These are phyloP conservation scores for Okamejei kenojei DNA, from an alignment of 2,797 vertebrate genomes.

Conservation along the genomic window DNA sequence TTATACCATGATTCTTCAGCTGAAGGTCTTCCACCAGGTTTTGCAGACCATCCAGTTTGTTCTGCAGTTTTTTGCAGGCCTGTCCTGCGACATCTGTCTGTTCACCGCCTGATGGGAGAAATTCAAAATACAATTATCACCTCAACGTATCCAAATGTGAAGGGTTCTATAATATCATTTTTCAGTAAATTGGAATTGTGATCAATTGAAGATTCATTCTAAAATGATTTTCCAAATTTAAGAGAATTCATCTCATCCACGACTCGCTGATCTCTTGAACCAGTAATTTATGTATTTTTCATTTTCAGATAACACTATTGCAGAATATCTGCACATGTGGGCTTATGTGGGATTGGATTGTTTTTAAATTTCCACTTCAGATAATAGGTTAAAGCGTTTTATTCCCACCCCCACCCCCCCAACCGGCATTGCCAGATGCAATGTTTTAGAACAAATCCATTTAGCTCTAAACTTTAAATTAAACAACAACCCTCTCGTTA, in stretches of 20 bases:
- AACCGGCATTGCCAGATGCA: too few species aligned
- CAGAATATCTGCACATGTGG: neutral
- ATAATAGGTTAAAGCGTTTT: too few species aligned
- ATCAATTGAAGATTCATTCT: neutral
- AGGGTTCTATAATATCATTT: neutral
- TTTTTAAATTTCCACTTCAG: too few species aligned
- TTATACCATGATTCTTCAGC: constrained; percentile 54
- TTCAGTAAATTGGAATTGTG: neutral
- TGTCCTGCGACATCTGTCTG: constrained; percentile 47
- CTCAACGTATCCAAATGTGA: neutral
- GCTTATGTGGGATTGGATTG: neutral
- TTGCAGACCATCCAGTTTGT: constrained; percentile 53
- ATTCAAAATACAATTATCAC: constrained; percentile 39
- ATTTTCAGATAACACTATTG: neutral
- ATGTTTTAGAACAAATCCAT: too few species aligned
- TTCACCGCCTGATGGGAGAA: constrained; percentile 47
- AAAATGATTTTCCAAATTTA: neutral
- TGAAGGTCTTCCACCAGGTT: constrained; percentile 53
- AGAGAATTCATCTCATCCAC: neutral
- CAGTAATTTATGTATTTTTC: neutral
- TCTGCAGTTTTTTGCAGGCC: constrained; percentile 50
- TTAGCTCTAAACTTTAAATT: too few species aligned
- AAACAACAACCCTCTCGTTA: too few species aligned
- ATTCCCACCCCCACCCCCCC: too few species aligned
- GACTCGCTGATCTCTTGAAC: too few species aligned